Conservation (phyloP, 2,888 invertebrate species). For the Alentia gelatinosa region DNA sequence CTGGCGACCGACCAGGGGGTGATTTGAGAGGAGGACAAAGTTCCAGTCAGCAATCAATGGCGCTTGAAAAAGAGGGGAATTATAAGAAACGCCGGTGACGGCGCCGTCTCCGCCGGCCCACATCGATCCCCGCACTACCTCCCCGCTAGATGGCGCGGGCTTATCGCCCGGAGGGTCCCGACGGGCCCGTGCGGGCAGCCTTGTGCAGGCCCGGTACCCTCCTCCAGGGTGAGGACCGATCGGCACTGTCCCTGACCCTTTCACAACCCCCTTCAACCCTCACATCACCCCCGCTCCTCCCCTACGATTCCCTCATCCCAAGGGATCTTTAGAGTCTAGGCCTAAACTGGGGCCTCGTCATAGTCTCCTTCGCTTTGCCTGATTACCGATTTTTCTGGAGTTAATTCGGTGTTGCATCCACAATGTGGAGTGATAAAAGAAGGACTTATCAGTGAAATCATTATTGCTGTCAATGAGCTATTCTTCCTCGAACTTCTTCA, state of each 20-base stretch:
- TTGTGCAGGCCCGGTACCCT: background rate
- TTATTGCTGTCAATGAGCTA: too few species aligned
- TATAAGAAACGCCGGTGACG: background rate
- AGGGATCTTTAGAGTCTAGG: background rate
- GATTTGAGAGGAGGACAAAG: constrained; percentile 6
- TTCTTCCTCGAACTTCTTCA: too few species aligned
- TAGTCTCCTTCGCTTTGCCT: too few species aligned
- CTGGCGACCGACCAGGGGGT: background rate
- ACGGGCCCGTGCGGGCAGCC: background rate
- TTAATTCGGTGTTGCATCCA: too few species aligned
- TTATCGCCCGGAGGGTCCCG: constrained; percentile 23
- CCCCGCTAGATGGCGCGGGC: background rate
- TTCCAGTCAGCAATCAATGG: constrained; percentile 34
- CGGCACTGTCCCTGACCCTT: background rate
- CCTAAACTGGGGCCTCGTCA: background rate
- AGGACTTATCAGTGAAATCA: too few species aligned
- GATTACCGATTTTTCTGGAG: too few species aligned
- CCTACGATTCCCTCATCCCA: background rate
- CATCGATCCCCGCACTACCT: background rate
- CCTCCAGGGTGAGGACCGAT: background rate
- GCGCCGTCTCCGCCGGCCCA: background rate
- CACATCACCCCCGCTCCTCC: background rate
- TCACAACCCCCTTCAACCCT: background rate
- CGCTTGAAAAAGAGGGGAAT: constrained; percentile 14
- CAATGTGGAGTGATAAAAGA: too few species aligned